Conservation (phyloP, 2,888 invertebrate genomes). For the Caenorhabditis angaria region DNA sequence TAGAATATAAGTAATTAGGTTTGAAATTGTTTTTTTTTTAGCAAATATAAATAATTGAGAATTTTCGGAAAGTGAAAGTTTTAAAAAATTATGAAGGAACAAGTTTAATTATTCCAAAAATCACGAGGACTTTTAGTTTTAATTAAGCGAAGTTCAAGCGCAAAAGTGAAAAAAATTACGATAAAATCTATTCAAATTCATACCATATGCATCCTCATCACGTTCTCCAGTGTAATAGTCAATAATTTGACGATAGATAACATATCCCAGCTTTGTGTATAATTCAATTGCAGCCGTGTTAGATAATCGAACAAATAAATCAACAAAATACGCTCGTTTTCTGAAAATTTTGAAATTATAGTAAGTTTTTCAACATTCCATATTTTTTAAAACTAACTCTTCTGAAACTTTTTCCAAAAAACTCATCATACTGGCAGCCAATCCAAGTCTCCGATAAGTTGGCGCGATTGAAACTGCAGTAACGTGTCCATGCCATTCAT, state of each 20-base stretch:
- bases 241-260: constrained; percentile 91
- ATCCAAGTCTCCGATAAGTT: constrained; percentile 84
- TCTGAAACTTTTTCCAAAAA: constrained; percentile 94
- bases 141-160: too few species aligned
- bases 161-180: too few species aligned
- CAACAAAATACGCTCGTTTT: constrained; percentile 95
- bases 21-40: background rate
- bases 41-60: background rate
- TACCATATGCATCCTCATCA: constrained; percentile 98
- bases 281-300: constrained; percentile 96
- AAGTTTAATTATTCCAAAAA: too few species aligned
- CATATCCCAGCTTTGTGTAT: constrained; percentile 88
- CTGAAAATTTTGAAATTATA: constrained; percentile 77
- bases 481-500: constrained; percentile 99
- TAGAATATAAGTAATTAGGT: too few species aligned
- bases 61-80: background rate
- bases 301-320: constrained; percentile 95
- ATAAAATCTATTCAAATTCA: background rate
- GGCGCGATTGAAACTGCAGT: constrained; percentile 96
- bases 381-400: constrained; percentile 75
- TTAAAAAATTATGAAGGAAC: too few species aligned
- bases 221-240: constrained; percentile 98
- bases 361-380: background rate
- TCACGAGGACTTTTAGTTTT: too few species aligned
- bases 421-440: constrained; percentile 92